These are phyloP conservation scores for Pachyuromys duprasi DNA, from an alignment of 2,797 vertebrate genomes.

Conservation along the genomic window DNA sequence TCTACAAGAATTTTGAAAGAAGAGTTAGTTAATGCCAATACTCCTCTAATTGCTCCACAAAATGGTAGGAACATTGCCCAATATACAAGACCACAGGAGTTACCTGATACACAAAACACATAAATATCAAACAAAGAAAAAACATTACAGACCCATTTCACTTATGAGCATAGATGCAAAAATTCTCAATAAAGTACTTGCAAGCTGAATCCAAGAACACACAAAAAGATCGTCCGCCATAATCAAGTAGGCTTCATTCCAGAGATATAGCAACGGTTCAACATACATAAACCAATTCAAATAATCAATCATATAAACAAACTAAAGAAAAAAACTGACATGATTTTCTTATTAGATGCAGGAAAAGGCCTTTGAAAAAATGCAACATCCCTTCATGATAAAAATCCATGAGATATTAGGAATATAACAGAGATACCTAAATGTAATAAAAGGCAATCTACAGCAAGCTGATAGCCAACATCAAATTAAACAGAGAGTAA, in stretches of 20 bases:
- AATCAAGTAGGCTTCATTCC: background rate
- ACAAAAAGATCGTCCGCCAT: background rate
- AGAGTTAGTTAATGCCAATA: background rate
- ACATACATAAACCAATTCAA: background rate
- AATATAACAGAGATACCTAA: background rate
- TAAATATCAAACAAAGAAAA: background rate
- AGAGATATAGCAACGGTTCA: background rate
- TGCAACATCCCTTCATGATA: background rate
- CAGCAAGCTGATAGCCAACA: background rate
- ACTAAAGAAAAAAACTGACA: background rate
- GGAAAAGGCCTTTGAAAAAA: background rate
- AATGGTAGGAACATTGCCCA: background rate
- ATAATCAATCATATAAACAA: background rate
- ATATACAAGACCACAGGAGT: background rate
- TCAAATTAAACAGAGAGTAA: background rate
- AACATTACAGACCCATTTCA: background rate
- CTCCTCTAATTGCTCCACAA: background rate
- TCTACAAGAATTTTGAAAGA: background rate
- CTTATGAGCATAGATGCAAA: background rate
- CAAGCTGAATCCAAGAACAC: background rate
- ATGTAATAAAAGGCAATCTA: background rate
- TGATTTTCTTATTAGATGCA: background rate
- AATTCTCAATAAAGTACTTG: background rate
- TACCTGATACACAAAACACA: background rate
- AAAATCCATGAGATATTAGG: background rate